phyloP scores from a whole-genome alignment of 2,113 vertebrate species.

The Thalassarche chlororhynchos region DNA sequence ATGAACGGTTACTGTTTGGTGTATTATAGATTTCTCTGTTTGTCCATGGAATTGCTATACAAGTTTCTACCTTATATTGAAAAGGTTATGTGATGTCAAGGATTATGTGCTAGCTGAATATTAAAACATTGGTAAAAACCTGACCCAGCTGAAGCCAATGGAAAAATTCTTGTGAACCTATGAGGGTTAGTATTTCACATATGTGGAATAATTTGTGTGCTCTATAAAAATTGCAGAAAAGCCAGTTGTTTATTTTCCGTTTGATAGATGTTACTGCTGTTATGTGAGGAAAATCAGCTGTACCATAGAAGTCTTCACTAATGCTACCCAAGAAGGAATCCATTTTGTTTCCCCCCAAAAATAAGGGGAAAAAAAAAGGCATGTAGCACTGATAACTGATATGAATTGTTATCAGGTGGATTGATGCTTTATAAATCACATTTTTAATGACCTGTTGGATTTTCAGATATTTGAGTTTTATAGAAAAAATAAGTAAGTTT shows the following conservation, averaged over 20 bases:
- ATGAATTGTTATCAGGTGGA: not conserved
- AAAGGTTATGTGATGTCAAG: not conserved
- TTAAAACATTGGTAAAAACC: not conserved
- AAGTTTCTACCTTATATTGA: not conserved
- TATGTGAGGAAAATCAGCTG: not conserved
- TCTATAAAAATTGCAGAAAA: not conserved
- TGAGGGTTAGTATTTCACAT: not conserved
- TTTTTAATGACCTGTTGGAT: not conserved
- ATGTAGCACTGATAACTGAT: not conserved
- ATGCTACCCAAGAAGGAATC: not conserved
- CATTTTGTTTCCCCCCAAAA: not conserved
- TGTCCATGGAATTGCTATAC: not conserved
- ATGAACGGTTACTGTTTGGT: not conserved
- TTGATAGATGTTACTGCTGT: not conserved
- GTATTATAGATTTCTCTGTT: not conserved
- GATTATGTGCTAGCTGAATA: not conserved
- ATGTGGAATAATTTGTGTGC: not conserved
- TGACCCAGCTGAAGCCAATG: not conserved
- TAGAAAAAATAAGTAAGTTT: not conserved
- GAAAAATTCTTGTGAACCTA: not conserved
- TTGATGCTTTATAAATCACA: not conserved
- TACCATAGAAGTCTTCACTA: not conserved
- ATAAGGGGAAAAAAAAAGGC: not conserved
- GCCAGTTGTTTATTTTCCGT: not conserved
- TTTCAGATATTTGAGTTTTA: not conserved